Conservation (phyloP, 2,797 vertebrate genomes). For the Enteromius fasciolatus region DNA sequence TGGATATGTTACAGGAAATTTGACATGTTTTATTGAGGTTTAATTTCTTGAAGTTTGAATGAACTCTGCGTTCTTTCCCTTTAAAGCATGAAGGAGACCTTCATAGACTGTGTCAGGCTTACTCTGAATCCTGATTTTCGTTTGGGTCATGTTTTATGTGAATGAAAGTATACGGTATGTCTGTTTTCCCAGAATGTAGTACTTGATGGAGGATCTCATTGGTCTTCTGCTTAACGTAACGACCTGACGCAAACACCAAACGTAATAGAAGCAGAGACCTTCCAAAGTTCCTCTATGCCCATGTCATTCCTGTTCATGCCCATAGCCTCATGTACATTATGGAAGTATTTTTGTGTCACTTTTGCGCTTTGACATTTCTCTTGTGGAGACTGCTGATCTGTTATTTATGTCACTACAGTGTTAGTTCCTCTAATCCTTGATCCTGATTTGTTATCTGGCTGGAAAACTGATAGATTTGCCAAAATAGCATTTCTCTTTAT, state of each 20-base stretch:
- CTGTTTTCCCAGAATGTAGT: conserved; percentile 40
- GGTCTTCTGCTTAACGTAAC: neutral
- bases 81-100: conserved; percentile 32
- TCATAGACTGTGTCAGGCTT: conserved; percentile 6
- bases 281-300: neutral
- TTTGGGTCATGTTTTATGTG: conserved; percentile 23
- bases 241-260: conserved; percentile 9
- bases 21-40: neutral
- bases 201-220: conserved; percentile 7
- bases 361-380: conserved; percentile 57
- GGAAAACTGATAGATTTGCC: conserved; percentile 60
- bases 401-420: conserved; percentile 60
- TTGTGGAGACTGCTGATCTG: conserved; percentile 57
- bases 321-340: conserved; percentile 49
- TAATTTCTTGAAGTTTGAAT: conserved; percentile 38
- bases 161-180: conserved; percentile 26
- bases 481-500: conserved; percentile 56
- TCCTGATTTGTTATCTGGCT: conserved; percentile 48
- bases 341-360: conserved; percentile 57
- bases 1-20: conserved; percentile 18
- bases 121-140: neutral
- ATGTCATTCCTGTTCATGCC: conserved; percentile 16
- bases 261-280: conserved; percentile 8
- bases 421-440: conserved; percentile 52
- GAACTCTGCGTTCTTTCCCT: conserved; percentile 28